Evolutionary conservation across 1,140 invertebrate genomes (phyloP).

Genomic region (Samia ricini): DNA sequence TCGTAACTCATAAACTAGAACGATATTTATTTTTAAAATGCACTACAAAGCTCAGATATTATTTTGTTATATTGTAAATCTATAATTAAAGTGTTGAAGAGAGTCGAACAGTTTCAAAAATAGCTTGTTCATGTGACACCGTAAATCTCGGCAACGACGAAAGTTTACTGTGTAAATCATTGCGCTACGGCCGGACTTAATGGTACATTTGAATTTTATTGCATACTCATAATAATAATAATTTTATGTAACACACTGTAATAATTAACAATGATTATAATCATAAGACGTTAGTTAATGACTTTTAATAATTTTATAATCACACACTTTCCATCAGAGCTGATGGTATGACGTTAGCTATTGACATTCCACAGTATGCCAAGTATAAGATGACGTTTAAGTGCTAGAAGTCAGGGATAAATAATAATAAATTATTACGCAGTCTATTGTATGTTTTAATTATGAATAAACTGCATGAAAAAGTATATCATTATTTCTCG

Average conservation of each 20-base stretch:
- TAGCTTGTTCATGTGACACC: slow-evolving; percentile 64
- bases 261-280: slow-evolving; percentile 35
- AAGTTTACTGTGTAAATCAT: slow-evolving; percentile 66
- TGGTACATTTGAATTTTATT: slow-evolving; percentile 66
- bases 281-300: slow-evolving; percentile 11
- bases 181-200: slow-evolving; percentile 48
- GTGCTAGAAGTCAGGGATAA: too few relatives aligned
- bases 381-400: too few relatives aligned
- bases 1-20: slow-evolving; percentile 25
- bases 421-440: too few relatives aligned
- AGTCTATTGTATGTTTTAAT: too few relatives aligned
- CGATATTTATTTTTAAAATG: slow-evolving; percentile 46
- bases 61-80: slow-evolving; percentile 63
- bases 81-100: slow-evolving; percentile 73
- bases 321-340: neutral
- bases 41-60: slow-evolving; percentile 51
- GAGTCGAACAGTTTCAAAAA: slow-evolving; percentile 67
- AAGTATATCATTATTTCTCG: too few relatives aligned
- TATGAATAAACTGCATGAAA: too few relatives aligned
- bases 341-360: too few relatives aligned
- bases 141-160: slow-evolving; percentile 69
- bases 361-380: too few relatives aligned
- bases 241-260: slow-evolving; percentile 50
- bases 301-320: slow-evolving; percentile 9
- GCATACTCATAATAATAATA: slow-evolving; percentile 53